phyloP scores from a whole-genome alignment of 2,797 vertebrate species.

The Periophthalmus magnuspinnatus region DNA sequence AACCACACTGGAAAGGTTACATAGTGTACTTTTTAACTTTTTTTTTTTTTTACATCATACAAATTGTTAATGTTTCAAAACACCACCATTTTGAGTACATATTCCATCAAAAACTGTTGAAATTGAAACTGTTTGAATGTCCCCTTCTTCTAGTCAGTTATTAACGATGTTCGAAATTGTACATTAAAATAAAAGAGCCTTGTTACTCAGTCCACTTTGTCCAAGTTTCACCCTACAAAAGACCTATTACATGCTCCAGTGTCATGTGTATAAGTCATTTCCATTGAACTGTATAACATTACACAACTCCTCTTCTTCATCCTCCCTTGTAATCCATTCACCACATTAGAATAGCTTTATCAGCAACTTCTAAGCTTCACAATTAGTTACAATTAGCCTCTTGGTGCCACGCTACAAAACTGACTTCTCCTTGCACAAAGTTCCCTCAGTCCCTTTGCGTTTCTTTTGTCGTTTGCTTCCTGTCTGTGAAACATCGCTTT shows the following conservation, averaged over 20 bases:
- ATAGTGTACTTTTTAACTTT: too few relatives aligned
- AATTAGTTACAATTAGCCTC: conserved; percentile 15
- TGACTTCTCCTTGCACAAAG: conserved; percentile 35
- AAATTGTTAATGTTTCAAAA: too few relatives aligned
- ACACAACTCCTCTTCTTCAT: neutral
- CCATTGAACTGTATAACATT: neutral
- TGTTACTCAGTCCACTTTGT: neutral
- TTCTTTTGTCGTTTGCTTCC: conserved; percentile 30
- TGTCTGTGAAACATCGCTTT: conserved; percentile 32
- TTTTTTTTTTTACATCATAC: too few relatives aligned
- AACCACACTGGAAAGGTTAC: too few relatives aligned
- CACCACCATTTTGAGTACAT: too few relatives aligned
- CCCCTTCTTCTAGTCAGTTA: too few relatives aligned
- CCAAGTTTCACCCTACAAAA: neutral
- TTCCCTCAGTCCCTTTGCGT: conserved; percentile 37
- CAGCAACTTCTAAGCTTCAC: neutral
- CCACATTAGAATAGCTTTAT: neutral
- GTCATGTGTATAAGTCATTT: neutral
- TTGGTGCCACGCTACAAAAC: conserved; percentile 27
- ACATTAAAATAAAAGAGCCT: neutral
- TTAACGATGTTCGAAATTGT: too few relatives aligned
- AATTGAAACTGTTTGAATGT: too few relatives aligned
- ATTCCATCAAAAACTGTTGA: too few relatives aligned
- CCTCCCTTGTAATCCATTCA: neutral
- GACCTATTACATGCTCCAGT: too few relatives aligned